Percentiles rank a stretch among this genome's conserved stretches.
Evolutionary conservation across 2,888 invertebrate genomes (phyloP).

Genomic region (Phengaris alcon): DNA sequence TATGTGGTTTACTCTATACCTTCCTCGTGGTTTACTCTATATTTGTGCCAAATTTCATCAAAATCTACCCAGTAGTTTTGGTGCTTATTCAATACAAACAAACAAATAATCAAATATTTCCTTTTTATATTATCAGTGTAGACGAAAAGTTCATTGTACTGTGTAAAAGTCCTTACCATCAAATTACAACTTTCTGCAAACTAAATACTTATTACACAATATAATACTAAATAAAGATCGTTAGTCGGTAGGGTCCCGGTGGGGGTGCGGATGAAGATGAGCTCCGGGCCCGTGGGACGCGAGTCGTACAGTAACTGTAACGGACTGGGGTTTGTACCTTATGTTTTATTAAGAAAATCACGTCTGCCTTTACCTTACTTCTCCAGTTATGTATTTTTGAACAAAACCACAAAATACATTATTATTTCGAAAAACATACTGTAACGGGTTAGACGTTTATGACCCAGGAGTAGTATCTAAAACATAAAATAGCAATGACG

Average conservation of each 20-base stretch:
- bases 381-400: neutral
- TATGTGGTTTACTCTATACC: no score
- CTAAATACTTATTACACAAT: constrained; percentile 6
- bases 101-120: no score
- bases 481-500: no score
- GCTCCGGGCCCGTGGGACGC: neutral
- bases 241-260: neutral
- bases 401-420: neutral
- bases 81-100: no score
- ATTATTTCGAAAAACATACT: no score
- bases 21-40: no score
- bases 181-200: neutral
- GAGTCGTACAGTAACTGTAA: neutral
- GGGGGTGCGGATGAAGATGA: neutral
- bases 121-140: no score
- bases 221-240: constrained; percentile 6
- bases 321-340: neutral
- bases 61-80: no score
- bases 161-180: neutral
- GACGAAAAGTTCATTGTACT: neutral
- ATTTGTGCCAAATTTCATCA: no score
- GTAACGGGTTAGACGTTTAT: no score
- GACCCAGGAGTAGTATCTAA: no score
- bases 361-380: neutral
- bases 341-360: constrained; percentile 3